A percentile compares a stretch with the other conserved stretches of the same genome.
phyloP scores from a whole-genome alignment of 2,113 vertebrate genomes.

The Megaceryle torquata region DNA sequence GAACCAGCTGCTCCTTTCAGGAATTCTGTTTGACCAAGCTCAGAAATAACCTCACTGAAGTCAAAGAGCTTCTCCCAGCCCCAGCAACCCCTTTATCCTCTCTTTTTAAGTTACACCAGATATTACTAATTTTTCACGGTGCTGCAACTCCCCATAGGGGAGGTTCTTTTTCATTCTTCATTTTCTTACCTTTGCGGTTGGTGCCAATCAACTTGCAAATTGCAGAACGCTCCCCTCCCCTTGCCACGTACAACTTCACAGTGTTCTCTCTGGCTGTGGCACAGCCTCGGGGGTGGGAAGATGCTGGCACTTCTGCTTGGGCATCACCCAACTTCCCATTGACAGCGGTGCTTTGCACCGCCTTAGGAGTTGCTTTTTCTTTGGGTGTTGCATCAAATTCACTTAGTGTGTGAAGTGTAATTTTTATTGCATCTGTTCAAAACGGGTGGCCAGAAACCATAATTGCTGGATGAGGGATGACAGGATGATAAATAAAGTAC shows the following conservation, averaged over 20 bases:
- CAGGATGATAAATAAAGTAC: background rate
- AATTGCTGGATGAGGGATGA: background rate
- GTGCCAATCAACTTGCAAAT: background rate
- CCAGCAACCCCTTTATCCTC: background rate
- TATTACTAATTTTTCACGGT: background rate
- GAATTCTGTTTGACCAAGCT: background rate
- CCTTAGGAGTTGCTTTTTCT: background rate
- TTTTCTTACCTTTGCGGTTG: background rate
- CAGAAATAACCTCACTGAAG: background rate
- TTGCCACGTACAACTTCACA: background rate
- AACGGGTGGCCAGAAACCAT: background rate
- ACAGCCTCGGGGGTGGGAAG: background rate
- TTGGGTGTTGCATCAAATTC: background rate
- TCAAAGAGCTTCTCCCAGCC: background rate
- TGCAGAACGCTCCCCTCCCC: background rate
- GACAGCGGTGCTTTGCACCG: background rate
- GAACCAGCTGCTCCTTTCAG: background rate
- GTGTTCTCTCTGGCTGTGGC: background rate
- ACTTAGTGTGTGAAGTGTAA: background rate
- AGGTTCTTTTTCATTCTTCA: background rate
- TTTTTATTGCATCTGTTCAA: background rate
- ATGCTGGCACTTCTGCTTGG: background rate
- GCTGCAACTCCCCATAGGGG: background rate
- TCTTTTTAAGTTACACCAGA: background rate
- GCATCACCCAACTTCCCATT: background rate